Conservation (phyloP, 2,113 vertebrate species). For the sheep (Ovis aries) region ARS-UI_Ramb_v3.0 NC_056061.1:84176001-84176500, state of each 20-base stretch:
- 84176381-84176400: not conserved
- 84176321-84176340: not conserved
- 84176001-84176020: not conserved
- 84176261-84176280: not conserved
- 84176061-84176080: accelerated
- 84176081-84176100: not conserved
- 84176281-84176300: not conserved
- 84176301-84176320: not conserved
- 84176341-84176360: not conserved
- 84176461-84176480: not conserved
- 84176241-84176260: too few relatives aligned
- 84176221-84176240: not conserved
- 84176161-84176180: not conserved
- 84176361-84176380: not conserved
- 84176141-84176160: not conserved
- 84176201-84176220: not conserved
- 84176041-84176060: not conserved
- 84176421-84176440: not conserved
- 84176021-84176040: not conserved
- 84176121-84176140: not conserved
- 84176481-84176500: not conserved
- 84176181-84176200: not conserved
- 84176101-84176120: not conserved
- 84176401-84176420: not conserved
- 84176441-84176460: not conserved